These are phyloP conservation scores for Caretta caretta DNA, from an alignment of 2,113 vertebrate species.

Conservation along the genomic window DNA sequence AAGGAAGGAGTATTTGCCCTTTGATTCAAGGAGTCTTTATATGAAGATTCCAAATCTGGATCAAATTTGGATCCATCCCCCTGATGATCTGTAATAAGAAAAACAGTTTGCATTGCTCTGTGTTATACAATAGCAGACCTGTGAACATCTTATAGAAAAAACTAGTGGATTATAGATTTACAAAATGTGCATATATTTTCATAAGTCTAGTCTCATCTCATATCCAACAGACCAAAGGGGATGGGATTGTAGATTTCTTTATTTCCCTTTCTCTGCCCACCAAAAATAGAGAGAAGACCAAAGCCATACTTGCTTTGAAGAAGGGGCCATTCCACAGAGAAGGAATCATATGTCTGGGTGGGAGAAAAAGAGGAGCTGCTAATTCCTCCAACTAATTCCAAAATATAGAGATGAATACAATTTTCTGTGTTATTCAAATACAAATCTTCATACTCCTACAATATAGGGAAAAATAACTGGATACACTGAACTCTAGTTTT, in stretches of 20 bases:
- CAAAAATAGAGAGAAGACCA: neutral
- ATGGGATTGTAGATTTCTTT: neutral
- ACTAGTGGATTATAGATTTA: neutral
- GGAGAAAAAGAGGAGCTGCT: neutral
- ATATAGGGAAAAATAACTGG: neutral
- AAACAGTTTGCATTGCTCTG: neutral
- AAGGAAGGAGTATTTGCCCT: neutral
- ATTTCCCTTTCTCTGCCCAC: neutral
- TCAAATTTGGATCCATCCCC: neutral
- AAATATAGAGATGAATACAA: neutral
- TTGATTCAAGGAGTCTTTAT: neutral
- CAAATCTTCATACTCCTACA: neutral
- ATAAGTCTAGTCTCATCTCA: neutral
- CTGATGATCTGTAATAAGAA: neutral
- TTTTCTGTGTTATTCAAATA: neutral
- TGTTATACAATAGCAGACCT: neutral
- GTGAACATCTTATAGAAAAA: neutral
- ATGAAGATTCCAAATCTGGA: neutral
- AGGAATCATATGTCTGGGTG: neutral
- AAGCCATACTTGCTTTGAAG: neutral
- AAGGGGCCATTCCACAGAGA: neutral
- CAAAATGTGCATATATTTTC: neutral
- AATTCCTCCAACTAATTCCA: fast-evolving
- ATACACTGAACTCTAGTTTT: neutral
- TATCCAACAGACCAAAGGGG: neutral